Base-by-base conservation (phyloP, 2,797 vertebrate species). In the Aeoliscus strigatus region DNA sequence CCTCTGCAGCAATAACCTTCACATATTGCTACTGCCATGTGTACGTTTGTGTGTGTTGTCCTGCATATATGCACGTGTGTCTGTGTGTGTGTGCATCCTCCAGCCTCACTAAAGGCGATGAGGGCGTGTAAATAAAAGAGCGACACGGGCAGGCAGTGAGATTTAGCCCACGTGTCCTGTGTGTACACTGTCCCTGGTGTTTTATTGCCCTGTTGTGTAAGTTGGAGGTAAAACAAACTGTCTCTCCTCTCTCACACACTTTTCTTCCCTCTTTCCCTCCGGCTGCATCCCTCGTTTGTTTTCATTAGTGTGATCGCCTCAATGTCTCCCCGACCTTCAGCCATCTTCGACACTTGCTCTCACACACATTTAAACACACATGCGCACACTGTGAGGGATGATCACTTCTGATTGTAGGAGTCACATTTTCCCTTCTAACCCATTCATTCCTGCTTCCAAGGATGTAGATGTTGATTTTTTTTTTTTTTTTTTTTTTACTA, bases 271-370 rank as follows among this genome's bases (percentile, higher is more conserved):
- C 52, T 51, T 58, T 73, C 38, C 50, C 51, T 72, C 65, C 30
- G 24, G 62, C 60, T 70, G 59, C 65, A 66, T 79, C 72, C 72
- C 85, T 87, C 86, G 74, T 89, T 90, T 89, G 84, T 89, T 90
- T 89, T 90, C 86, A 89, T 89, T 88, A 88, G 77, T 46, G 72
- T 89, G 87, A 88, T 88, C 86, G 83, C 79, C 75, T 84, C 82
- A 84, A 78, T 79, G 86, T 88, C 87, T 86, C 62, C 26, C 64
- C 77, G 85, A 88, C 87, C 88, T 89, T 89, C 86, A 87, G 73
- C 71, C 63, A 75, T 85, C 81, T 74, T 77, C 57, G 32, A 33
- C 32, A 3, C 47, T 51, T 29, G 18, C 32, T 0, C 34, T 12
- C 26, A 5, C 39, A 8, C 26, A 5, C 42, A 13, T 56, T 29